Base-by-base conservation (phyloP, 2,797 vertebrate species). In the Scomberomorus guttatus region DNA sequence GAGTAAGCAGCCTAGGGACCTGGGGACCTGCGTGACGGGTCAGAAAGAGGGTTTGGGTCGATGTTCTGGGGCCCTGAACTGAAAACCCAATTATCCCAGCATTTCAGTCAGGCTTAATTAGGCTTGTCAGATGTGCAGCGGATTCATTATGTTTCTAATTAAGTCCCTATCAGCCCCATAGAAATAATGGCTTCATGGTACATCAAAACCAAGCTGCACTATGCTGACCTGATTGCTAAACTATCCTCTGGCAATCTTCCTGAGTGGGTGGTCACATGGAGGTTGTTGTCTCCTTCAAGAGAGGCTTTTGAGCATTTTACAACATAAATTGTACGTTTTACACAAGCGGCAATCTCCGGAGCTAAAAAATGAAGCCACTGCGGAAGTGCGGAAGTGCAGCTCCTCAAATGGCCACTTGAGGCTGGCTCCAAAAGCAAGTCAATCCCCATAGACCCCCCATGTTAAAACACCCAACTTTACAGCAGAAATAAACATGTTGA, bases 111-210 rank as follows among this genome's bases (percentile, higher is more conserved):
- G 81, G 89, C 91, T 93, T 95, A 95, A 96, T 96, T 95, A 94
- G 92, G 80, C 93, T 95, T 95, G 95, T 95, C 95, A 95, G 94
- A 95, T 95, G 90, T 91, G 82, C 92, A 67, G 90, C 80, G 82
- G 90, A 95, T 93, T 93, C 91, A 95, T 96, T 96, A 95, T 95
- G 93, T 93, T 95, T 92, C 93, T 95, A 95, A 95, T 96, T 95
- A 95, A 95, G 93, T 93, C 93, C 75, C 94, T 94, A 95, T 95
- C 94, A 93, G 92, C 84, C 75, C 63, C 72, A 86, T 78, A 93
- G 90, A 92, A 94, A 94, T 94, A 94, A 95, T 95, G 90, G 92
- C 85, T 93, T 86, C 85, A 93, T 90, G 88, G 80, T 89, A 92
- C 92, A 91, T 95, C 91, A 94, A 89, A 94, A 91, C 68, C 60